Conservation (phyloP, 2,113 vertebrate species). For the Motacilla tschutschensis region DNA sequence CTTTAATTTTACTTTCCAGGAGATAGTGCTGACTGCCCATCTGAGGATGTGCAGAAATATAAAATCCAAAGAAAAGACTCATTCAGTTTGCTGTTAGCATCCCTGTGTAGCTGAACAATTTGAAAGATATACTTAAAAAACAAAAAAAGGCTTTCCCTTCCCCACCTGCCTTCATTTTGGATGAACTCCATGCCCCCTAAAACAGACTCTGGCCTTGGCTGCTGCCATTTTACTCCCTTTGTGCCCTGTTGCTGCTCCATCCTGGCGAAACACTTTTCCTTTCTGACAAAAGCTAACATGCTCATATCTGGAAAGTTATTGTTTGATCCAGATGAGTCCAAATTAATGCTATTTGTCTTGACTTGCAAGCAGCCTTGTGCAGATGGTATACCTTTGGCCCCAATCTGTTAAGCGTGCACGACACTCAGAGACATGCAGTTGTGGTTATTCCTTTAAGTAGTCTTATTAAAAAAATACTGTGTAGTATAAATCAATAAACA, state of each 20-base stretch:
- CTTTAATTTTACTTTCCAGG: background rate
- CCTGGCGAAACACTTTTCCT: background rate
- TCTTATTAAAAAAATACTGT: background rate
- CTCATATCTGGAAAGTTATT: background rate
- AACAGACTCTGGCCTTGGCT: background rate
- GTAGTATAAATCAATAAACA: background rate
- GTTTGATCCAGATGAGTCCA: background rate
- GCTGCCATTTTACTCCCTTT: background rate
- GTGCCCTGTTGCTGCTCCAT: background rate
- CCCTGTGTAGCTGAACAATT: background rate
- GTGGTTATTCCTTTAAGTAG: background rate
- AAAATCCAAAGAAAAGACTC: background rate
- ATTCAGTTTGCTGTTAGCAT: background rate
- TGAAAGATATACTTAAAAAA: background rate
- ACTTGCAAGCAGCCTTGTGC: background rate
- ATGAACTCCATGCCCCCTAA: background rate
- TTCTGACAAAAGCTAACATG: background rate
- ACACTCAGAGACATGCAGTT: background rate
- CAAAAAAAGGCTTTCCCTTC: accelerated
- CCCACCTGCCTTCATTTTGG: background rate
- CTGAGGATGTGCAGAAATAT: background rate
- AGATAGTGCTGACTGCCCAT: background rate
- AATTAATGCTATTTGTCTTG: background rate
- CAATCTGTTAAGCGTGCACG: background rate
- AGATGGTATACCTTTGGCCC: background rate